phyloP scores from a whole-genome alignment of 2,888 invertebrate genomes.

The Erebia palarica region DNA sequence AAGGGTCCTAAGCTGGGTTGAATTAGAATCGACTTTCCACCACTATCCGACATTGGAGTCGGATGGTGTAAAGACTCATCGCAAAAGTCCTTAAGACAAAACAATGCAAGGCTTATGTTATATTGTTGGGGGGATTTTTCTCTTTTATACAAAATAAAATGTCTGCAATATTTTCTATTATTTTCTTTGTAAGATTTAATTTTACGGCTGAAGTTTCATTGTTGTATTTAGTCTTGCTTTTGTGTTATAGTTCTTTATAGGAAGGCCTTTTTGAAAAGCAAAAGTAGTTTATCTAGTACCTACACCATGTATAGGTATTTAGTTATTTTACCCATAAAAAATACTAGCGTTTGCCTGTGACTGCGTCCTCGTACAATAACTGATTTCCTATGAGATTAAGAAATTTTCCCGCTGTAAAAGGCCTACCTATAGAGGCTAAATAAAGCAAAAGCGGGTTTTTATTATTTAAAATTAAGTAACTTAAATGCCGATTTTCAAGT shows the following conservation, averaged over 20 bases:
- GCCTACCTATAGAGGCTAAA: too few relatives aligned
- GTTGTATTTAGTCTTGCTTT: not conserved
- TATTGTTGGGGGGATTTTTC: not conserved
- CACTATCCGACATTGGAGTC: not conserved
- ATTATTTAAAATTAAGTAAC: too few relatives aligned
- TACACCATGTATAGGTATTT: too few relatives aligned
- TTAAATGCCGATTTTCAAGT: too few relatives aligned
- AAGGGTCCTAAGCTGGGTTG: too few relatives aligned
- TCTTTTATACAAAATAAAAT: not conserved
- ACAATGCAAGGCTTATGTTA: conserved; percentile 6
- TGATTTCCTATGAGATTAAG: too few relatives aligned
- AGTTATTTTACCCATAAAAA: too few relatives aligned
- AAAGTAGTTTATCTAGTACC: not conserved
- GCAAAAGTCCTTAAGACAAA: conserved; percentile 1
- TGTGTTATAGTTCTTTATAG: not conserved
- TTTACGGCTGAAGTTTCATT: not conserved
- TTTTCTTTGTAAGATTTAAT: conserved; percentile 4
- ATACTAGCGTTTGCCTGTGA: too few relatives aligned
- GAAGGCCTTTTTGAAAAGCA: not conserved
- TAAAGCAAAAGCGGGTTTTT: too few relatives aligned
- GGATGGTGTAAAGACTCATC: not conserved
- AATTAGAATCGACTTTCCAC: too few relatives aligned
- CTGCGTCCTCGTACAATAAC: too few relatives aligned
- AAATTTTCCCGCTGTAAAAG: too few relatives aligned
- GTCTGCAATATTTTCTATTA: conserved; percentile 13